Evolutionary conservation across 2,113 vertebrate genomes (phyloP), one percentile per base, ranked within the genome.

Genomic region (Hyla sarda): DNA sequence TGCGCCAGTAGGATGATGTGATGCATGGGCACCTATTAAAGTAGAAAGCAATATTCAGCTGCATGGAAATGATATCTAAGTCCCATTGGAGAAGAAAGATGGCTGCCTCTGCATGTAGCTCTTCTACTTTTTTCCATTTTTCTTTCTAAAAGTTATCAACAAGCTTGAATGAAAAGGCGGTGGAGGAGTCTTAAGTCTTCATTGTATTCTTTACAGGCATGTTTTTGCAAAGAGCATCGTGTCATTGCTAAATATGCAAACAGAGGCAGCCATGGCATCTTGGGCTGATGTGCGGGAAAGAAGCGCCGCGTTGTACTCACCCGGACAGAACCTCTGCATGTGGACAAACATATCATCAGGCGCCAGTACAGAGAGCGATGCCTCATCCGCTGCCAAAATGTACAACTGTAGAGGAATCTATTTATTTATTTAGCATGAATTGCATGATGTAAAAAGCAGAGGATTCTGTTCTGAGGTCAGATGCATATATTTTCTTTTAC

Each of bases 151-250:
- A 91, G 92, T 93, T 92, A 92, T 93, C 91, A 92, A 91, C 91
- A 0, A 93, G 92, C 88, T 93, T 94, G 92, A 93, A 90, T 93
- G 93, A 92, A 91, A 93, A 92, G 90, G 90, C 0, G 75, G 91
- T 93, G 93, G 93, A 94, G 95, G 94, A 96, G 92, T 94, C 93
- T 95, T 94, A 96, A 96, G 95, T 94, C 94, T 95, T 94, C 94
- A 95, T 95, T 97, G 94, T 97, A 96, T 97, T 96, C 95, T 96
- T 96, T 96, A 95, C 95, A 95, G 95, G 93, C 96, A 96, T 96
- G 96, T 97, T 94, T 96, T 95, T 97, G 95, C 95, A 97, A 96
- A 96, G 96, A 96, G 95, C 95, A 96, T 92, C 95, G 94, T 95
- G 95, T 97, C 95, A 95, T 97, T 95, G 95, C 96, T 96, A 96